phyloP scores from a whole-genome alignment of 2,113 vertebrate species.

The Phoxinus phoxinus region DNA sequence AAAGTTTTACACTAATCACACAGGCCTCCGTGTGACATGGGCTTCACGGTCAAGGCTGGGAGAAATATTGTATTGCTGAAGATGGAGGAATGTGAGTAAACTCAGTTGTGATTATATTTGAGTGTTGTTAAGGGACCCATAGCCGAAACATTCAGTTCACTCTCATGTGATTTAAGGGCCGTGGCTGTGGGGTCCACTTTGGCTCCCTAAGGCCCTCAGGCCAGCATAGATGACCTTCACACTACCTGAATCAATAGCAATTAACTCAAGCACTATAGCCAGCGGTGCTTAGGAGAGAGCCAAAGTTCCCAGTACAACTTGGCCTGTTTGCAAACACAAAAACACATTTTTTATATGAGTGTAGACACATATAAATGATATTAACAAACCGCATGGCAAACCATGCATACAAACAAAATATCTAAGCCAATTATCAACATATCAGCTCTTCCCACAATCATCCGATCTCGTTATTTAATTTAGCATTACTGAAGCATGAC shows the following conservation, averaged over 20 bases:
- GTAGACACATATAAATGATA: slow-evolving; percentile 31
- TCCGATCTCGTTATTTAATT: slow-evolving; percentile 24
- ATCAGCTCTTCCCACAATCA: slow-evolving; percentile 24
- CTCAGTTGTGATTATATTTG: slow-evolving; percentile 17
- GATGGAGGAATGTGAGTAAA: not conserved
- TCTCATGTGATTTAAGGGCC: slow-evolving; percentile 12
- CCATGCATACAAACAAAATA: slow-evolving; percentile 25
- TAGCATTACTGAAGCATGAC: slow-evolving; percentile 39
- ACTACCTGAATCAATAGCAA: slow-evolving; percentile 64
- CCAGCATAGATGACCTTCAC: slow-evolving; percentile 63
- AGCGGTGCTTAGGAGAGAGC: slow-evolving; percentile 38
- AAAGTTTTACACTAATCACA: slow-evolving; percentile 4
- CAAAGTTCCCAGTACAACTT: slow-evolving; percentile 13
- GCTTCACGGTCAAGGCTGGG: not conserved
- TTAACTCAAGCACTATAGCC: slow-evolving; percentile 55
- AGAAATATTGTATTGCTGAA: not conserved
- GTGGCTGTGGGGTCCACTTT: slow-evolving; percentile 18
- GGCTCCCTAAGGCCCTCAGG: slow-evolving; percentile 42
- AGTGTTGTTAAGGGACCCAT: slow-evolving; percentile 6
- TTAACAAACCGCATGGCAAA: not conserved
- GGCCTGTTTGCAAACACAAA: not conserved
- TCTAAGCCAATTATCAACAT: slow-evolving; percentile 33
- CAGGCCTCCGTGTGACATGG: not conserved
- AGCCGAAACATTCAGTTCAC: not conserved
- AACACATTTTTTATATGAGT: slow-evolving; percentile 27